Evolutionary conservation across 2,113 vertebrate genomes (phyloP).

Genomic region (Sander lucioperca): DNA sequence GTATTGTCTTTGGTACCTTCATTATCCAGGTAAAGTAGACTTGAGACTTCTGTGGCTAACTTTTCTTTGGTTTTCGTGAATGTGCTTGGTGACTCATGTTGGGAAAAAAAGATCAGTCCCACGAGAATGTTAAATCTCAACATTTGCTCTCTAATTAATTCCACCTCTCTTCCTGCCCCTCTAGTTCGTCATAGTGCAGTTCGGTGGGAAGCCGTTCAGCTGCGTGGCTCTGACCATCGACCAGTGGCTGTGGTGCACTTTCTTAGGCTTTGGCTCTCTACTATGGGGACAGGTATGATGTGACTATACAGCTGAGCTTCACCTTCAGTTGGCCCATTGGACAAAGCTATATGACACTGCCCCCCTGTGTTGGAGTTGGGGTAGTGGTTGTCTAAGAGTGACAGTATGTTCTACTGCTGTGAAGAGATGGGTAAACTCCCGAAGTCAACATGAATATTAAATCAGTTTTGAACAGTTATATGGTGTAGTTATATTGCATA

Average conservation of each 20-base stretch:
- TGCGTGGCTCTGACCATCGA: constrained; percentile 93
- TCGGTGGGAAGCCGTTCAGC: constrained; percentile 98
- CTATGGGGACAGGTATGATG: constrained; percentile 97
- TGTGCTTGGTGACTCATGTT: background rate
- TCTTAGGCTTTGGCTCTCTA: constrained; percentile 96
- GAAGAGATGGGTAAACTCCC: background rate
- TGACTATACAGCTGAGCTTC: constrained; percentile 19
- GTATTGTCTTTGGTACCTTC: constrained; percentile 97
- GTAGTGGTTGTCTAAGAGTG: background rate
- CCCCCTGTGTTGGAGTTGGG: constrained; percentile 71
- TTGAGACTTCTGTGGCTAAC: background rate
- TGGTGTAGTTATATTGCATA: background rate
- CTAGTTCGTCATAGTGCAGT: constrained; percentile 97
- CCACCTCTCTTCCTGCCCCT: constrained; percentile 19
- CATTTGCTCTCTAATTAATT: constrained; percentile 6
- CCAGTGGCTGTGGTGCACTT: constrained; percentile 98
- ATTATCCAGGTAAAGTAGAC: constrained; percentile 89
- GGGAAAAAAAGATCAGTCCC: background rate
- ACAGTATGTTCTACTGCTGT: constrained; percentile 4
- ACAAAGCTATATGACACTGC: constrained; percentile 53
- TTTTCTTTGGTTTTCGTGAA: background rate
- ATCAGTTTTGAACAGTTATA: background rate
- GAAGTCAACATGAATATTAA: background rate
- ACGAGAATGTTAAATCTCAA: constrained; percentile 1
- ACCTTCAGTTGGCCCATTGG: background rate